These are phyloP conservation scores for Rhinoderma darwinii DNA, from an alignment of 2,113 vertebrate genomes.

Conservation along the genomic window DNA sequence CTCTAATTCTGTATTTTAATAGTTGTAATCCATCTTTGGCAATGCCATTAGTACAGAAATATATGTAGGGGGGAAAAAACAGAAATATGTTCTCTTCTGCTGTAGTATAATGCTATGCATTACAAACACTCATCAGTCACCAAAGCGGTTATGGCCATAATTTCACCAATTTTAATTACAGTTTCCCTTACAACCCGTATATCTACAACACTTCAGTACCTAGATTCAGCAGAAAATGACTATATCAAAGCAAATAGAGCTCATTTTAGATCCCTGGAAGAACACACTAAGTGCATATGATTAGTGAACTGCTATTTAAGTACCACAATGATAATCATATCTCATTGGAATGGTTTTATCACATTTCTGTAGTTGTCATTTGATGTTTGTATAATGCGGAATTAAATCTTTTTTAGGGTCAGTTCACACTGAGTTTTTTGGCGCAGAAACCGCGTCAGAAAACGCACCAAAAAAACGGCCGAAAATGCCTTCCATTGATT, in stretches of 20 bases:
- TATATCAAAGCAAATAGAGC: conserved; percentile 42
- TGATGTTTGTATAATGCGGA: not conserved
- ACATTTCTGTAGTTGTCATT: not conserved
- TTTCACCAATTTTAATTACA: conserved; percentile 26
- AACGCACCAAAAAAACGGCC: too few relatives aligned
- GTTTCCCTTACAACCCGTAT: not conserved
- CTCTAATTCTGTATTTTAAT: not conserved
- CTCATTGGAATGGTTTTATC: not conserved
- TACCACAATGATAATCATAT: conserved; percentile 14
- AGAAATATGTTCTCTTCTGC: conserved; percentile 5
- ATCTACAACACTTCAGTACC: not conserved
- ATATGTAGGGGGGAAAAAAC: not conserved
- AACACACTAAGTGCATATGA: not conserved
- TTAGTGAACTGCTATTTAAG: conserved; percentile 25
- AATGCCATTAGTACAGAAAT: not conserved
- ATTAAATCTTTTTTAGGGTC: not conserved
- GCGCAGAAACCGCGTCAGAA: too few relatives aligned
- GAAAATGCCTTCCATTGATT: too few relatives aligned
- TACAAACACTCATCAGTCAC: conserved; percentile 42
- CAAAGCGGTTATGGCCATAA: not conserved
- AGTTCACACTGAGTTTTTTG: too few relatives aligned
- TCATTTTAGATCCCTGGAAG: not conserved
- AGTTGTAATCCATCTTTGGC: not conserved
- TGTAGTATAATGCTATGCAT: not conserved
- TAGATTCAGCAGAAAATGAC: conserved; percentile 1